A percentile compares a stretch with the other conserved stretches of the same genome.
Evolutionary conservation across 2,113 vertebrate species (phyloP).

Genomic region (Corythoichthys haematopterus): DNA sequence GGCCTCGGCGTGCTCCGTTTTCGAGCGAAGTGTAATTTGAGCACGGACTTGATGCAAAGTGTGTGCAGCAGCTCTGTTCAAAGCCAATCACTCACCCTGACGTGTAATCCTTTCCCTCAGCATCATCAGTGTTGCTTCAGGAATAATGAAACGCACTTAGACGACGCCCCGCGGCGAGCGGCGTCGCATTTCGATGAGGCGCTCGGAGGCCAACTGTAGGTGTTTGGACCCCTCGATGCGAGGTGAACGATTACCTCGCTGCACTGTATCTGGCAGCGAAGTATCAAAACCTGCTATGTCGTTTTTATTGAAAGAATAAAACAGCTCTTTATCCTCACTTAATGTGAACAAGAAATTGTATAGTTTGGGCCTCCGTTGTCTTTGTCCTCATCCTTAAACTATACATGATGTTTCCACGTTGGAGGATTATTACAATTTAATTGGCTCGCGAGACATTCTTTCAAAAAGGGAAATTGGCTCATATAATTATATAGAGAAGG

Average conservation of each 20-base stretch:
- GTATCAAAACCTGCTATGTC: slow-evolving; percentile 11
- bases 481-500: slow-evolving; percentile 74
- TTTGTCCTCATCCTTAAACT: slow-evolving; percentile 26
- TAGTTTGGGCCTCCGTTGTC: slow-evolving; percentile 13
- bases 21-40: slow-evolving; percentile 77
- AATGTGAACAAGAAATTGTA: background rate
- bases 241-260: slow-evolving; percentile 53
- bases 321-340: background rate
- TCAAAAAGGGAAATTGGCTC: slow-evolving; percentile 75
- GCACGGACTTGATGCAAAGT: slow-evolving; percentile 73
- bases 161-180: slow-evolving; percentile 56
- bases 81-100: slow-evolving; percentile 76
- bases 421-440: slow-evolving; percentile 72
- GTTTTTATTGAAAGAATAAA: no score
- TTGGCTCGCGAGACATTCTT: slow-evolving; percentile 72
- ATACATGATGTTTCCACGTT: slow-evolving; percentile 56
- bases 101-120: slow-evolving; percentile 70
- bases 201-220: slow-evolving; percentile 59
- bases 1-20: slow-evolving; percentile 72
- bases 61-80: slow-evolving; percentile 75
- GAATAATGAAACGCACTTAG: slow-evolving; percentile 74
- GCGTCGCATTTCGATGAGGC: slow-evolving; percentile 61
- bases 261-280: slow-evolving; percentile 46
- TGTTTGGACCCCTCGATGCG: slow-evolving; percentile 59
- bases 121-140: slow-evolving; percentile 67